Evolutionary conservation across 2,797 vertebrate species (phyloP).

Genomic region (Delichon dasypus): DNA sequence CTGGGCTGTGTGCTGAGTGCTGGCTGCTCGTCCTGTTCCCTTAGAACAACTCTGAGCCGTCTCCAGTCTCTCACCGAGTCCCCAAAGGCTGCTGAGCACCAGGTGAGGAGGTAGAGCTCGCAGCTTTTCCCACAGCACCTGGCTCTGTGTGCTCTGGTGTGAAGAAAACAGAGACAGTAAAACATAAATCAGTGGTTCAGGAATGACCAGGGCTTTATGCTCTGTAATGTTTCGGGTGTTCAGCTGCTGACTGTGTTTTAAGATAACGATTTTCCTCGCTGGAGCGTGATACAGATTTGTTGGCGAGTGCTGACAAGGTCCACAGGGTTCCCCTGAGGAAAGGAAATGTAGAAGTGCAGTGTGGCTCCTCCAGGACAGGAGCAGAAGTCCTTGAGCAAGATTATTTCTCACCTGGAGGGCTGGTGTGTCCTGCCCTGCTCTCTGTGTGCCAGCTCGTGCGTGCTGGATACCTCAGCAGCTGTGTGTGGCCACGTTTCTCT

Average conservation of each 20-base stretch:
- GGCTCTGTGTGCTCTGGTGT: background rate
- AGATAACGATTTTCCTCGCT: background rate
- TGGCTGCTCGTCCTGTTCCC: background rate
- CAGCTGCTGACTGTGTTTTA: background rate
- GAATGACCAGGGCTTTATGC: background rate
- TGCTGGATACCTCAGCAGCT: background rate
- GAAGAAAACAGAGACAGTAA: background rate
- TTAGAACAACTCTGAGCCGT: background rate
- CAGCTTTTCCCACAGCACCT: background rate
- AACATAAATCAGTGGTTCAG: background rate
- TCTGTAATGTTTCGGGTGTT: background rate
- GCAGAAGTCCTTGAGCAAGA: background rate
- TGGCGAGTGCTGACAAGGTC: background rate
- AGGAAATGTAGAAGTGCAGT: background rate
- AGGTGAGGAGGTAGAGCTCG: background rate
- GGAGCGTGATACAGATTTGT: background rate
- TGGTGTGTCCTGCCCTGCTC: background rate
- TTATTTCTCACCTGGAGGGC: background rate
- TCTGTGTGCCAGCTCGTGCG: background rate
- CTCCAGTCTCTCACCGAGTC: background rate
- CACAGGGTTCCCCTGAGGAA: background rate
- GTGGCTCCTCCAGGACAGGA: background rate
- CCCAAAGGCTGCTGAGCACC: background rate
- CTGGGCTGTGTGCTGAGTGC: background rate
- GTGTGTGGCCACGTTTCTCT: background rate